Evolutionary conservation across 2,797 vertebrate genomes (phyloP), one percentile per base, ranked within the genome.

Genomic region (Echiichthys vipera): DNA sequence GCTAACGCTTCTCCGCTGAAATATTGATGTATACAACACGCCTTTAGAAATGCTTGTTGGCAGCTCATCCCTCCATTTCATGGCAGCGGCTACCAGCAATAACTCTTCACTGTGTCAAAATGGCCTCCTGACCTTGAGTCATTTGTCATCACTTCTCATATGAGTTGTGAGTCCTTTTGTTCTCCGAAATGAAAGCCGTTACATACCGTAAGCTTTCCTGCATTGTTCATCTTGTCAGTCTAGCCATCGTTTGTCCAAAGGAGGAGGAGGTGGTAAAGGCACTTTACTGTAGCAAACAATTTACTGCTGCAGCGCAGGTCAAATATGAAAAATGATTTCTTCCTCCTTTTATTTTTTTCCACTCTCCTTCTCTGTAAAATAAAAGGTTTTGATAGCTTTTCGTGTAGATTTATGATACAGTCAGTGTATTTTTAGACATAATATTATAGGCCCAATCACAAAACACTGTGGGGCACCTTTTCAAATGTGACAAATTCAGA

Each of bases 61-160:
- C 36, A 37, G 45, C 62, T 27, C 56, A 58, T 78, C 39, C 62
- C 72, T 88, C 83, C 83, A 86, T 85, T 83, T 86, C 55, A 46
- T 45, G 39, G 22, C 58, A 25, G 73, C 1, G 53, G 53, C 65
- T 62, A 37, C 62, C 39, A 65, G 80, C 66, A 10, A 54, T 34
- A 59, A 78, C 42, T 66, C 70, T 42, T 71, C 37, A 20, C 54
- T 4, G 37, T 65, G 66, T 82, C 83, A 88, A 89, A 78, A 92
- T 88, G 86, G 86, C 73, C 66, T 67, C 71, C 77, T 78, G 83
- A 87, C 92, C 92, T 89, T 90, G 88, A 90, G 73, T 77, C 77
- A 45, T 85, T 85, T 74, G 32, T 88, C 82, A 76, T 78, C 84
- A 49, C 68, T 79, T 77, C 65, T 68, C 78, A 22, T 47, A 59